Evolutionary conservation across 2,888 invertebrate genomes (phyloP).

Genomic region (Sphaeridia pumilis): DNA sequence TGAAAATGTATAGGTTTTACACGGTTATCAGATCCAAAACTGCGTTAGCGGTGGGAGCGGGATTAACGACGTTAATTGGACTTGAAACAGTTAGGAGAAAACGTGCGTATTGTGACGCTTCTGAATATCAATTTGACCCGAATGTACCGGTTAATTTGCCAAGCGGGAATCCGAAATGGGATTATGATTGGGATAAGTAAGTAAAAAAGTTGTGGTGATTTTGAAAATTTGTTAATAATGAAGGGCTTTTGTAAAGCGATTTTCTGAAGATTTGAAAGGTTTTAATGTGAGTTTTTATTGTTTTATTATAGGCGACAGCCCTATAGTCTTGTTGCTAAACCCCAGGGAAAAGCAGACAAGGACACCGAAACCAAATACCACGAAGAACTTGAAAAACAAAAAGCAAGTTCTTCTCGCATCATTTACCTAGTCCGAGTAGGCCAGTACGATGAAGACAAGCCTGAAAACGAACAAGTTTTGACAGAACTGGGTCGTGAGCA

Average conservation of each 20-base stretch:
- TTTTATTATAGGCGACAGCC: slow-evolving; percentile 12
- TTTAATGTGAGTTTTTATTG: background rate
- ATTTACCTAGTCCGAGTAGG: slow-evolving; percentile 86
- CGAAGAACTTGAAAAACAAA: slow-evolving; percentile 51
- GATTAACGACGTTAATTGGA: no score
- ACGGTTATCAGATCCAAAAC: no score
- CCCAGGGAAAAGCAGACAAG: slow-evolving; percentile 1
- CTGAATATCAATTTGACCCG: slow-evolving; percentile 6
- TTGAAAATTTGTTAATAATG: no score
- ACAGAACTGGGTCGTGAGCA: slow-evolving; percentile 69
- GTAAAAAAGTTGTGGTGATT: no score
- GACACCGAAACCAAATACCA: slow-evolving; percentile 37
- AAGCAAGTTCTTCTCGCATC: slow-evolving; percentile 56
- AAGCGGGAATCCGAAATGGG: slow-evolving; percentile 13
- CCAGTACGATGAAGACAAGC: slow-evolving; percentile 68
- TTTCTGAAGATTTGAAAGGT: background rate
- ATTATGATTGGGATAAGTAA: slow-evolving; percentile 19
- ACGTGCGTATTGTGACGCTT: slow-evolving; percentile 1
- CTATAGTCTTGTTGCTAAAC: slow-evolving; percentile 8
- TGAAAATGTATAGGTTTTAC: no score
- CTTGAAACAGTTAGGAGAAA: no score
- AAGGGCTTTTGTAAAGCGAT: no score
- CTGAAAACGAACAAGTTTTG: slow-evolving; percentile 59
- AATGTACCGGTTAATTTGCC: slow-evolving; percentile 12
- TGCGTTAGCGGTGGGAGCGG: no score